These are phyloP conservation scores for Syncerus caffer DNA, from an alignment of 2,797 vertebrate species.

Conservation along the genomic window DNA sequence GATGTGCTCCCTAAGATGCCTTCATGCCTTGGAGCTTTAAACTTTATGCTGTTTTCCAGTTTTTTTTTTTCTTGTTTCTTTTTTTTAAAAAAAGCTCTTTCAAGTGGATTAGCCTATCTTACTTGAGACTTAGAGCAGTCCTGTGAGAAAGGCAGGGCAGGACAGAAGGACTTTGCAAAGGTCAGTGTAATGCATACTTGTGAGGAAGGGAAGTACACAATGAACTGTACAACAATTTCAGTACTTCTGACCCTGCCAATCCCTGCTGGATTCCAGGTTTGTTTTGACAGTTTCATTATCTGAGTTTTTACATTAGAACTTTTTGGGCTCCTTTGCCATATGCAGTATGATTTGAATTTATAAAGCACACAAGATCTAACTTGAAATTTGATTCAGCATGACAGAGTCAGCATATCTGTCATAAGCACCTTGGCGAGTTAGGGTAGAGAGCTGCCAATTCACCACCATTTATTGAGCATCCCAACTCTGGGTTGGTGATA, in stretches of 20 bases:
- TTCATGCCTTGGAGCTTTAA: background rate
- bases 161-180: slow-evolving; percentile 23
- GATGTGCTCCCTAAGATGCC: background rate
- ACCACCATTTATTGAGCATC: background rate
- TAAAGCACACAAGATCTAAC: background rate
- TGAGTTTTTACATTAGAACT: background rate
- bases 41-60: background rate
- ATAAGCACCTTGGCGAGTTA: background rate
- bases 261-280: background rate
- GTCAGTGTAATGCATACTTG: background rate
- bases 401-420: background rate
- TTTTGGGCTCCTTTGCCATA: background rate
- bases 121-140: background rate
- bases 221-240: background rate
- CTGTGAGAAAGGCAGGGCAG: slow-evolving; percentile 6
- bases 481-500: background rate
- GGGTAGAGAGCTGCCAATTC: background rate
- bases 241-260: background rate
- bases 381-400: background rate
- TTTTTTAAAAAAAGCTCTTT: background rate
- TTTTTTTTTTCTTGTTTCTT: background rate
- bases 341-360: background rate
- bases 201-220: background rate
- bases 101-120: background rate
- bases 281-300: slow-evolving; percentile 41